Conservation (phyloP, 2,113 vertebrate species). For the Mugil cephalus region DNA sequence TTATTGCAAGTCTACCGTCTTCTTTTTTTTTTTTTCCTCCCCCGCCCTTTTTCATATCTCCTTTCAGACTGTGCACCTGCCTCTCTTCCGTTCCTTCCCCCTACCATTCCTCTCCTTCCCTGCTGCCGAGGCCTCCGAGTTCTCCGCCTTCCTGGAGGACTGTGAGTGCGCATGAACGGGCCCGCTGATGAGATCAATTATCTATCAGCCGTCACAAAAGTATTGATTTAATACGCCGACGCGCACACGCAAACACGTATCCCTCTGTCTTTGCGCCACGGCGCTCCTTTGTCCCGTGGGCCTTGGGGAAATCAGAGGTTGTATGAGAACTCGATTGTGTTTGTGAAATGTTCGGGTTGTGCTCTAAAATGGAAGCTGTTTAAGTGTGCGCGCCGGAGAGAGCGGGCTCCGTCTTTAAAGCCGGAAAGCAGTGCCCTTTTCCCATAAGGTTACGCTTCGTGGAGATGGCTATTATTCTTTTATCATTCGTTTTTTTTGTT, state of each 20-base stretch:
- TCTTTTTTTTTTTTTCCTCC: background rate
- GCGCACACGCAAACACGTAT: background rate
- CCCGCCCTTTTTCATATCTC: constrained; percentile 15
- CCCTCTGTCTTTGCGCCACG: constrained; percentile 37
- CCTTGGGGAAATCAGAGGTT: constrained; percentile 66
- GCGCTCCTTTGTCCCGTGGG: constrained; percentile 42
- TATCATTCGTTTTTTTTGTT: constrained; percentile 58
- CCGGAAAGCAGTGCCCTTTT: constrained; percentile 4
- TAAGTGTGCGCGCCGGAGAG: constrained; percentile 34
- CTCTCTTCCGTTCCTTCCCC: background rate
- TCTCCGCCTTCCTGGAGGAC: constrained; percentile 46
- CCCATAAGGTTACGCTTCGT: constrained; percentile 25
- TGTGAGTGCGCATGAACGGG: constrained; percentile 75
- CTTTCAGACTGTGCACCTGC: constrained; percentile 46
- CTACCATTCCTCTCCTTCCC: constrained; percentile 33
- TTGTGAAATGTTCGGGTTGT: constrained; percentile 57
- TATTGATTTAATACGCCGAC: constrained; percentile 67
- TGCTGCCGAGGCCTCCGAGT: constrained; percentile 22
- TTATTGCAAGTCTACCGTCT: no score
- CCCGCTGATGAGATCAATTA: constrained; percentile 79
- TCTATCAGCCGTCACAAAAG: constrained; percentile 74
- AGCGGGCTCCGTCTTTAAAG: constrained; percentile 28
- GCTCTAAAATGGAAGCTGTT: constrained; percentile 56
- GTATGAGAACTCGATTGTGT: constrained; percentile 55
- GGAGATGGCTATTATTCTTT: constrained; percentile 55